Conservation (phyloP, 2,888 invertebrate species). For the Chironomus tentans region DNA sequence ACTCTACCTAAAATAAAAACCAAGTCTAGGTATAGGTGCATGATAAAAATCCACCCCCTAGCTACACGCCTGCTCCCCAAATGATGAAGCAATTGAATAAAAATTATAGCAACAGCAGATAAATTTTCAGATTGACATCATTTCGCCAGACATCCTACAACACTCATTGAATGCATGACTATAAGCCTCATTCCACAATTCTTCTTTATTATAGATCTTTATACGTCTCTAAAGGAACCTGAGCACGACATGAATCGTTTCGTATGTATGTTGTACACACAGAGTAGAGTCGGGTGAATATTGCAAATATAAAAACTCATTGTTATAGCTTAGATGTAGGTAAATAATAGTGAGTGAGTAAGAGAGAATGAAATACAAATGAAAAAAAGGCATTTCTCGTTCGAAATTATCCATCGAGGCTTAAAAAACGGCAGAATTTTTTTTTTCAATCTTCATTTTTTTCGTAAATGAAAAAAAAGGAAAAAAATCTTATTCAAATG, state of each 20-base stretch:
- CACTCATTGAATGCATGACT: neutral
- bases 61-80: neutral
- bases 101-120: neutral
- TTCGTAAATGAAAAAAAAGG: neutral
- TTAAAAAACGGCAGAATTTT: neutral
- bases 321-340: slow-evolving; percentile 22
- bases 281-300: neutral
- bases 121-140: neutral
- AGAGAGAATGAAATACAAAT: too few species aligned
- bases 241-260: neutral
- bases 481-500: neutral
- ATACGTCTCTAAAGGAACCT: neutral
- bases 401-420: slow-evolving; percentile 10
- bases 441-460: neutral
- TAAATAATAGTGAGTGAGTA: slow-evolving; percentile 4
- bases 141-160: neutral
- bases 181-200: neutral
- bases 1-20: too few species aligned
- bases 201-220: neutral
- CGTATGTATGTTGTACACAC: neutral
- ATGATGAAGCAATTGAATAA: neutral
- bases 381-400: neutral
- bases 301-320: slow-evolving; percentile 22
- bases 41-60: too few species aligned
- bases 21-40: too few species aligned